Conservation (phyloP, 1,140 invertebrate species). For the Homarus americanus region DNA sequence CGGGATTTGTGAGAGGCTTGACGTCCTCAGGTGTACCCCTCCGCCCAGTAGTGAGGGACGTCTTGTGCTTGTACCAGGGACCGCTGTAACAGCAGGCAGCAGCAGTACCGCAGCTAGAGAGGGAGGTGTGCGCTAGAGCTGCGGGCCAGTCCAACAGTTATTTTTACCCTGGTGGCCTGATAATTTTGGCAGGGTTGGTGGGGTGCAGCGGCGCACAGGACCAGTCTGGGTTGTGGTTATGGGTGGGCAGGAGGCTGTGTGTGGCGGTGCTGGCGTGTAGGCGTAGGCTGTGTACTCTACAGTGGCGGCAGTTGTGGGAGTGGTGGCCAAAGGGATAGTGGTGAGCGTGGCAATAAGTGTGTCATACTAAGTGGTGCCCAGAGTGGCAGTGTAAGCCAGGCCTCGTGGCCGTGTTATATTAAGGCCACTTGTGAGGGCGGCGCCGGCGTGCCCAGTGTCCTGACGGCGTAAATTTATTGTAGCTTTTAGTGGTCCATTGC, state of each 20-base stretch:
- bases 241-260: slow-evolving; percentile 41
- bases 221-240: slow-evolving; percentile 44
- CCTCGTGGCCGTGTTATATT: slow-evolving; percentile 43
- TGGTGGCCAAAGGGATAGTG: not conserved
- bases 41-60: not conserved
- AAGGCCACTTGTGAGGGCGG: slow-evolving; percentile 36
- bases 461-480: not conserved
- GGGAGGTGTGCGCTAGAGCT: not conserved
- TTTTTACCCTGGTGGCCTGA: slow-evolving; percentile 47
- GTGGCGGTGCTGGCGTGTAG: slow-evolving; percentile 22
- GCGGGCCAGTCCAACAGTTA: slow-evolving; percentile 18
- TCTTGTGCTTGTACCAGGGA: not conserved
- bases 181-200: slow-evolving; percentile 41
- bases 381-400: slow-evolving; percentile 9
- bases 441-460: slow-evolving; percentile 22
- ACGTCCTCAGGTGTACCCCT: not conserved
- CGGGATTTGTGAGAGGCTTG: not conserved
- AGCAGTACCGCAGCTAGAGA: slow-evolving; percentile 1
- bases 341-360: not conserved
- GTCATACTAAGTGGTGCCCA: slow-evolving; percentile 29
- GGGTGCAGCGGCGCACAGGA: not conserved
- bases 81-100: not conserved
- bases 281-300: slow-evolving; percentile 3
- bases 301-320: not conserved
- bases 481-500: not conserved